Evolutionary conservation across 2,797 vertebrate species (phyloP).

Genomic region (Channallabes apus): DNA sequence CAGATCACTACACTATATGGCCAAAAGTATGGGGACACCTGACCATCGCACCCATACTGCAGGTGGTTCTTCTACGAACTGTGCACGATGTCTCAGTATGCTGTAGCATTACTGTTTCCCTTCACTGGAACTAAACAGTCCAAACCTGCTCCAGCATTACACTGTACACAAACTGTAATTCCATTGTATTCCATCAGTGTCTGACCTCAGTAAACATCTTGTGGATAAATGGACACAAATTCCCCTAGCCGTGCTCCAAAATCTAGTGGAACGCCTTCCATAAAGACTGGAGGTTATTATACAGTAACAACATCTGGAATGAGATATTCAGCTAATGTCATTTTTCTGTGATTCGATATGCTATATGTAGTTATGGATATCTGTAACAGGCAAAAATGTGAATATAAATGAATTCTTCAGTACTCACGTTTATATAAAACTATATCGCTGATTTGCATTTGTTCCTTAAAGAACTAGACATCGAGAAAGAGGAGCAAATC

Average conservation of each 20-base stretch:
- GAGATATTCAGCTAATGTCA: background rate
- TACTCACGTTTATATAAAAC: background rate
- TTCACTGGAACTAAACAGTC: no score
- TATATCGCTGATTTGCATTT: background rate
- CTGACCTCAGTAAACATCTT: background rate
- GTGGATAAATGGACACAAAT: background rate
- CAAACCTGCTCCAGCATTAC: background rate
- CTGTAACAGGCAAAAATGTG: background rate
- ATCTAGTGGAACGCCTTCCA: background rate
- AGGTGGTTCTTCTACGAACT: background rate
- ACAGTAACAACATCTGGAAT: background rate
- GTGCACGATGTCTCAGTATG: background rate
- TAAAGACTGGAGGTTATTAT: background rate
- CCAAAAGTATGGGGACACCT: background rate
- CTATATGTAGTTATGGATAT: no score
- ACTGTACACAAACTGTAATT: background rate
- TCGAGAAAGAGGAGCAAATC: constrained; percentile 61
- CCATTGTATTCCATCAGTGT: background rate
- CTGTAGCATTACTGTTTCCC: background rate
- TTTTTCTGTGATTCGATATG: no score
- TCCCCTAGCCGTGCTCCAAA: background rate
- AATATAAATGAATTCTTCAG: background rate
- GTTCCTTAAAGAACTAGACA: constrained; percentile 67
- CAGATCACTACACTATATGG: background rate
- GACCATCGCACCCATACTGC: background rate